Base-by-base conservation (phyloP, 1,140 invertebrate genomes). In the Pseudomyrmex flavicornis region DNA sequence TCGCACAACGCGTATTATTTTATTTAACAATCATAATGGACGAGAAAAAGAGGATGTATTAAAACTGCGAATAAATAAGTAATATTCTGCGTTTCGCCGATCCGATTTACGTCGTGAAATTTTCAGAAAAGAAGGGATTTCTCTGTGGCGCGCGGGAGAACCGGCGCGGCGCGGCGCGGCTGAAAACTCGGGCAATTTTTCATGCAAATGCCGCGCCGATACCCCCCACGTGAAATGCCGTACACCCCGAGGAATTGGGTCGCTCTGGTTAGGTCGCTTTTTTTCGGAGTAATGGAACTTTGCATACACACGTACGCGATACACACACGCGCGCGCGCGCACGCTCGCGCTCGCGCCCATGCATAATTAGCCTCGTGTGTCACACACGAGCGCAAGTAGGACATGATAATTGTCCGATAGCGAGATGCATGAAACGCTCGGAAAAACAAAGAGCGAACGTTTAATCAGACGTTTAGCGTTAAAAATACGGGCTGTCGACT, bases 331-430 rank as follows among this genome's bases (percentile, higher is more conserved):
- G 35, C 35, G 35, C 35, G 35, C 35, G 35, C 35, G 35, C 35
- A 5, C 35, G 35, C 35, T 22, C 20, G 20, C 20, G 35, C 5
- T 35, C 35, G 35, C 52, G 48, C 68, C 13, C 35, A 22, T 52
- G 75, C 75, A 79, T 79, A 79, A 79, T 79, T 79, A 79, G 75
- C 63, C 35, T 35, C 35, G 63, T 58, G 12, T 17, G 63, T 48
- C 65, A 35, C 63, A 12, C 75, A 12, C 75, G 50, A 46, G n/a
- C 74, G 74, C 12, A 52, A 65, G 12, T 66, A 1, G 48, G 26
- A 76, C 62, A 46, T 46, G 75, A 69, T 79, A 69, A 79, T 79
- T 79, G 35, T n/a, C 1, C 62, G 65, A 79, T 63, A 54, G 46
- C 48, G 62, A 35, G 35, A 54, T 12, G 48, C 17, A 58, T n/a